A percentile compares a stretch with the other conserved stretches of the same genome.
Evolutionary conservation across 2,113 vertebrate genomes (phyloP).

Genomic region (Nerophis lumbriciformis): DNA sequence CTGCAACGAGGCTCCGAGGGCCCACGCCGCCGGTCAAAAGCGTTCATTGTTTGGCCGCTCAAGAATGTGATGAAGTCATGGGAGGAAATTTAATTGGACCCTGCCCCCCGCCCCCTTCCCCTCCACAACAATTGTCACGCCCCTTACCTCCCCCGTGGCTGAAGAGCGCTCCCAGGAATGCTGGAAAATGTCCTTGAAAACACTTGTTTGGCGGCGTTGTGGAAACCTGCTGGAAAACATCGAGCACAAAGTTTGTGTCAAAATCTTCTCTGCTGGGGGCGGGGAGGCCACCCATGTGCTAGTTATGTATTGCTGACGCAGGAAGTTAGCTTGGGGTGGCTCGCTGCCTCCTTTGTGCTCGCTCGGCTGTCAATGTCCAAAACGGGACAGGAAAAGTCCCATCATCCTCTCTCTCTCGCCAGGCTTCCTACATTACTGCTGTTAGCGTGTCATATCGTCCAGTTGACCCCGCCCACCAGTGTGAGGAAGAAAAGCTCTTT

Average conservation of each 20-base stretch:
- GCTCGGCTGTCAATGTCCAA: slow-evolving; percentile 7
- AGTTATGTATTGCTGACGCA: too few relatives aligned
- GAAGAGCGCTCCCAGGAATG: slow-evolving; percentile 34
- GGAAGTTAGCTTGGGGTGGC: too few relatives aligned
- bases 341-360: background rate
- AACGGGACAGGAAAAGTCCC: slow-evolving; percentile 32
- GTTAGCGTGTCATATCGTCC: slow-evolving; percentile 8
- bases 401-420: slow-evolving; percentile 7
- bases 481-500: slow-evolving; percentile 27
- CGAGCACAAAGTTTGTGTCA: too few relatives aligned
- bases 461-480: background rate
- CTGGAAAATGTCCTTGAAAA: background rate
- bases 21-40: slow-evolving; percentile 71
- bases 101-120: slow-evolving; percentile 18
- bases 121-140: slow-evolving; percentile 5
- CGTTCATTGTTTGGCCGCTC: slow-evolving; percentile 74
- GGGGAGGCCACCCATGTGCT: too few relatives aligned
- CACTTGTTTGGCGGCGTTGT: background rate
- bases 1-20: too few relatives aligned
- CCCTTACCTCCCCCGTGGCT: slow-evolving; percentile 15
- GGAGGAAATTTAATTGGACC: slow-evolving; percentile 72
- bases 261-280: too few relatives aligned
- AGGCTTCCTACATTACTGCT: slow-evolving; percentile 20
- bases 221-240: background rate
- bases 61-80: slow-evolving; percentile 85